These are phyloP conservation scores for Diploscapter pachys DNA, from an alignment of 1,140 invertebrate species.

Conservation along the genomic window DNA sequence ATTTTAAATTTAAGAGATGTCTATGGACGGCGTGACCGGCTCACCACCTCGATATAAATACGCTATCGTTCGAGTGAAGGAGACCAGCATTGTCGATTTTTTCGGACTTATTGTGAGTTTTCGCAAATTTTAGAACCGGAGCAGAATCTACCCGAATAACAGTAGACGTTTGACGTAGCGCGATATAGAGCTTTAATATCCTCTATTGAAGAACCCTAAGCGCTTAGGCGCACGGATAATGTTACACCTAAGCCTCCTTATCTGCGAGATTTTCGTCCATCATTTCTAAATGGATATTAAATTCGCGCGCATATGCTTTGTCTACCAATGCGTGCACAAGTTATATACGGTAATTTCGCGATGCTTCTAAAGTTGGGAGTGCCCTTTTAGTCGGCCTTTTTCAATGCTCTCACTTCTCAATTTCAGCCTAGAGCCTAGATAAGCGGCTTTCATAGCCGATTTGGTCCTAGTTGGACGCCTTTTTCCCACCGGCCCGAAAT, in stretches of 20 bases:
- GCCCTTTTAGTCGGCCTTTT: too few species aligned
- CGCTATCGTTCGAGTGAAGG: conserved; percentile 20
- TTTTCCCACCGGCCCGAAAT: too few species aligned
- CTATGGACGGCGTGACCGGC: too few species aligned
- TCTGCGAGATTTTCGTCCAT: not conserved
- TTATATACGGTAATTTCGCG: too few species aligned
- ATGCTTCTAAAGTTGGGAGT: too few species aligned
- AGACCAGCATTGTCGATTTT: conserved; percentile 21
- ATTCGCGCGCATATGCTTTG: too few species aligned
- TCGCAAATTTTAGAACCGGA: conserved; percentile 3
- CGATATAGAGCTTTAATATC: not conserved
- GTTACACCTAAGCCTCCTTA: conserved; percentile 1
- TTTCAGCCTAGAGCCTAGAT: too few species aligned
- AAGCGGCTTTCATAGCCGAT: too few species aligned
- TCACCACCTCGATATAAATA: conserved; percentile 14
- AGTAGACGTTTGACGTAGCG: not conserved
- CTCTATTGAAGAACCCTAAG: not conserved
- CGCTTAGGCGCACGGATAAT: not conserved
- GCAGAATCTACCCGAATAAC: not conserved
- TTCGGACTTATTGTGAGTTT: conserved; percentile 25
- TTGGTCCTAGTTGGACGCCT: too few species aligned
- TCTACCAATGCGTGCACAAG: too few species aligned
- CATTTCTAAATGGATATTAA: not conserved
- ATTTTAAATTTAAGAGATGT: too few species aligned
- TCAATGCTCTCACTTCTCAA: too few species aligned